Evolutionary conservation across 2,888 invertebrate species (phyloP), one percentile per base, ranked within the genome.

Genomic region (Elmis aenea): DNA sequence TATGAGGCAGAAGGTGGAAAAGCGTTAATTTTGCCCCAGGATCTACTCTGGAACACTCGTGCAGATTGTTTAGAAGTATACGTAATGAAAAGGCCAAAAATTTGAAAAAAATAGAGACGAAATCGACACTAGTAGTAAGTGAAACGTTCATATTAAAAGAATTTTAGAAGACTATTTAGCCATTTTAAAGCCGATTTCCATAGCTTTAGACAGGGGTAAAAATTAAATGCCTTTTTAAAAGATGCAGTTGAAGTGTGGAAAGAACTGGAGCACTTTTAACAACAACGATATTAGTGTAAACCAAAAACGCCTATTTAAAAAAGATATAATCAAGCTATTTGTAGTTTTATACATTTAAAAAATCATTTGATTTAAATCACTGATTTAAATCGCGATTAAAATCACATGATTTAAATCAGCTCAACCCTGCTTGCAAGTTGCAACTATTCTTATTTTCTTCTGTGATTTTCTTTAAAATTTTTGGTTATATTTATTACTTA

Each of bases 31-130:
- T n/a, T n/a, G n/a, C n/a, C n/a, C n/a, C n/a, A n/a, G 15, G 38
- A 44, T 26, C 38, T 46, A 2, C 26, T 42, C 4, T 45, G 41
- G 36, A 44, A 46, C 16, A 42, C 33, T 8, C n/a, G 36, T n/a
- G 21, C 22, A 23, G 34, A 39, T 12, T 37, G 31, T 18, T 13
- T 37, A 3, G 27, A 38, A 22, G 12, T 13, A 4, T 38, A 33
- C 23, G 9, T 38, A n/a, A n/a, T n/a, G n/a, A n/a, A n/a, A n/a
- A n/a, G n/a, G n/a, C n/a, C n/a, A n/a, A n/a, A n/a, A n/a, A n/a
- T n/a, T n/a, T n/a, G n/a, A n/a, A n/a, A n/a, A n/a, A n/a, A n/a
- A n/a, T n/a, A n/a, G n/a, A n/a, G 33, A 10, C 2, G 24, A 9
- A 33, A 3, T 18, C 3, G 9, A 16, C 13, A 8, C 8, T 16